Evolutionary conservation across 2,797 vertebrate genomes (phyloP).

Genomic region (Micromesistius poutassou): DNA sequence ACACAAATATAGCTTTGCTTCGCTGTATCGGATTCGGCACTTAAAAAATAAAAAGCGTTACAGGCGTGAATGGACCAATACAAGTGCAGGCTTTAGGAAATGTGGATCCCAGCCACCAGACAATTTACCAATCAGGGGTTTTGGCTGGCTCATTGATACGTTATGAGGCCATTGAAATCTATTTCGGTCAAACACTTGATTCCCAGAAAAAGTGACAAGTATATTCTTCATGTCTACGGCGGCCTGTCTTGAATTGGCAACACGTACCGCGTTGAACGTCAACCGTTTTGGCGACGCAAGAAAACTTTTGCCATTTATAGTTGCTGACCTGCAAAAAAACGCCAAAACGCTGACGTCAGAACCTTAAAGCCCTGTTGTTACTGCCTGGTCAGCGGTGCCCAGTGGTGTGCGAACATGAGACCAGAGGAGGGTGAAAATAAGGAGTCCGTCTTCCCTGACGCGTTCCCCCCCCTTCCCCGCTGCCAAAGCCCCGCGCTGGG

Average conservation of each 20-base stretch:
- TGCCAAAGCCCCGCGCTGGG: slow-evolving; percentile 7
- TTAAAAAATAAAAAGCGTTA: slow-evolving; percentile 27
- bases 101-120: slow-evolving; percentile 38
- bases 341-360: slow-evolving; percentile 44
- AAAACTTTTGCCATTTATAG: slow-evolving; percentile 31
- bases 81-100: slow-evolving; percentile 20
- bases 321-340: slow-evolving; percentile 14
- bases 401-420: slow-evolving; percentile 33
- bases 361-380: slow-evolving; percentile 19
- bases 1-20: slow-evolving; percentile 35
- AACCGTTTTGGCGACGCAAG: slow-evolving; percentile 29
- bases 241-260: slow-evolving; percentile 30
- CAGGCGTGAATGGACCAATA: slow-evolving; percentile 22
- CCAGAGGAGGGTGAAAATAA: slow-evolving; percentile 35
- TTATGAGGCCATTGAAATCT: slow-evolving; percentile 40
- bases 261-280: slow-evolving; percentile 31
- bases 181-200: slow-evolving; percentile 45
- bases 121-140: slow-evolving; percentile 39
- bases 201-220: slow-evolving; percentile 26
- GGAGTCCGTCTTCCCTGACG: slow-evolving; percentile 34
- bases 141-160: slow-evolving; percentile 23
- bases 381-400: slow-evolving; percentile 35
- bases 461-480: slow-evolving; percentile 18
- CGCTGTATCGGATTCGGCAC: slow-evolving; percentile 37
- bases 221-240: slow-evolving; percentile 25